Evolutionary conservation across 92 coral and sea anemone genomes (phyloP).

Genomic region (Zoanthus solanderi): DNA sequence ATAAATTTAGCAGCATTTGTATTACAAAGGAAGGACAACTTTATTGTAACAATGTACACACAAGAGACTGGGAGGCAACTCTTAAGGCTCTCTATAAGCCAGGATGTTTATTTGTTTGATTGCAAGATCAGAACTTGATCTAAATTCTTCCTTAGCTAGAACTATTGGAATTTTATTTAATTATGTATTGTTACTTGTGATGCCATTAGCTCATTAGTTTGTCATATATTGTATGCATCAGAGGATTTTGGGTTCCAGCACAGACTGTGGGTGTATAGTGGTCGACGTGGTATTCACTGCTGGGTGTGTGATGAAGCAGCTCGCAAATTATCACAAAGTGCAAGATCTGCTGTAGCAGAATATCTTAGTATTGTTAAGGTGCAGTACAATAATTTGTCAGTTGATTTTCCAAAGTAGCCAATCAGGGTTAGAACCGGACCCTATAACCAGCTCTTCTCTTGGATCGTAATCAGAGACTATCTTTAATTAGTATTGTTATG

Average conservation of each 20-base stretch:
- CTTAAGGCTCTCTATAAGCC: too few species aligned
- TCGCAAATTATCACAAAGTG: constrained; percentile 90
- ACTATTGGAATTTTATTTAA: too few species aligned
- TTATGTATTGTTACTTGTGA: too few species aligned
- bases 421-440: neutral
- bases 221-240: constrained; percentile 14
- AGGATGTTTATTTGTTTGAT: too few species aligned
- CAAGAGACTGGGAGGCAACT: too few species aligned
- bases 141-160: too few species aligned
- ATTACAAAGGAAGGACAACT: too few species aligned
- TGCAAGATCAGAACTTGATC: too few species aligned
- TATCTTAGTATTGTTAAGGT: constrained; percentile 95
- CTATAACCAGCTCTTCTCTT: neutral
- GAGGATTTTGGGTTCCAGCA: constrained; percentile 97
- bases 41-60: too few species aligned
- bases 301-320: constrained; percentile 99
- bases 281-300: constrained; percentile 99
- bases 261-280: constrained; percentile 99
- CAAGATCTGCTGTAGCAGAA: constrained; percentile 96
- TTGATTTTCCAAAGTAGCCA: neutral
- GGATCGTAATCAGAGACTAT: neutral
- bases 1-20: too few species aligned
- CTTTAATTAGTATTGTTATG: neutral
- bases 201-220: neutral
- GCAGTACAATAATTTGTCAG: neutral